Conservation (phyloP, 2,797 vertebrate species). For the Microhierax caerulescens region DNA sequence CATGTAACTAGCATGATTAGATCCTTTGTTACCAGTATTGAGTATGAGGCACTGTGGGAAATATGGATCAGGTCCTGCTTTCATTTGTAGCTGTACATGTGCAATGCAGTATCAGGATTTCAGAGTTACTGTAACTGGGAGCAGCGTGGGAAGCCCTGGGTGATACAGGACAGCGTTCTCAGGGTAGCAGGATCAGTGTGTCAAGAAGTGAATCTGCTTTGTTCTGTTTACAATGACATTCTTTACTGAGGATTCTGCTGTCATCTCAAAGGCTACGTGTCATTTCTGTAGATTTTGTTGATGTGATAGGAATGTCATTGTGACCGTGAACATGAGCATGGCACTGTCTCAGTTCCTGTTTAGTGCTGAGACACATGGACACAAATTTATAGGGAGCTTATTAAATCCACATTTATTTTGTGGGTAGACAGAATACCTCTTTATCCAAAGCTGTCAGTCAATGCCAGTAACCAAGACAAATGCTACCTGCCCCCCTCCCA, state of each 20-base stretch:
- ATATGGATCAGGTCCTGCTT: background rate
- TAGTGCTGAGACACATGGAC: background rate
- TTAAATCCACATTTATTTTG: background rate
- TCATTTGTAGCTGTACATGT: background rate
- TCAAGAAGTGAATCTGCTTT: background rate
- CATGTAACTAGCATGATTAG: background rate
- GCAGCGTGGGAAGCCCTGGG: background rate
- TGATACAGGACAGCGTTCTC: background rate
- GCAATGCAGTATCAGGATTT: background rate
- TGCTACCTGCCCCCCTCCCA: too few relatives aligned
- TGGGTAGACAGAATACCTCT: background rate
- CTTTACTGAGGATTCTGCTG: background rate
- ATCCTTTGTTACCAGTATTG: background rate
- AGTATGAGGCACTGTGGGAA: background rate
- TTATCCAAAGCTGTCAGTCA: background rate
- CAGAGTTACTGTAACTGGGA: background rate
- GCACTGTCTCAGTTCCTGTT: background rate
- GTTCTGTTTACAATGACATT: background rate
- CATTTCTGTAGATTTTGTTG: background rate
- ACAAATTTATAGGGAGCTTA: background rate
- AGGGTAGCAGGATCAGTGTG: background rate
- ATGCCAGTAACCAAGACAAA: background rate
- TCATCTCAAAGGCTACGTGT: background rate
- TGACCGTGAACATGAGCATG: background rate
- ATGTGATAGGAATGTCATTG: background rate